phyloP scores from a whole-genome alignment of 2,113 vertebrate species.

The Halichoerus grypus region DNA sequence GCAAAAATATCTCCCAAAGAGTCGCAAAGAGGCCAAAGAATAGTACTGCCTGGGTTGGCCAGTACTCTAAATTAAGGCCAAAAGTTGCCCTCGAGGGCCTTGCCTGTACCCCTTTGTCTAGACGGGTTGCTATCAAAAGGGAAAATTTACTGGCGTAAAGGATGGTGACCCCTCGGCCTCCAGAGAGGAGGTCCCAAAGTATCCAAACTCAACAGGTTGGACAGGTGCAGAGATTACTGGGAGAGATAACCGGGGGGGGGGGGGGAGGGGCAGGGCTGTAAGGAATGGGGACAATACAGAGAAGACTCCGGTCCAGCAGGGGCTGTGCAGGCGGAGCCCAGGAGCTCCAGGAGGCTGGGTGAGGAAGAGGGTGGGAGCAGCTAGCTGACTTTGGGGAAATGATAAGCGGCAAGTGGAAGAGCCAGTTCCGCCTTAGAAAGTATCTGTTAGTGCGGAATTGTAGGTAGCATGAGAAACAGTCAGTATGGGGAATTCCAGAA shows the following conservation, averaged over 20 bases:
- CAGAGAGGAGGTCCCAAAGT: not conserved
- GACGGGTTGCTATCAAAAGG: not conserved
- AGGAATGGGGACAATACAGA: not conserved
- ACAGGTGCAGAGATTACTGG: not conserved
- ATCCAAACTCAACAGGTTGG: not conserved
- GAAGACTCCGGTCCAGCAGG: not conserved
- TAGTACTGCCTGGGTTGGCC: not conserved
- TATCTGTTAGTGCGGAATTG: not conserved
- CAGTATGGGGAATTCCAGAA: not conserved
- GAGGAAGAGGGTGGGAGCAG: not conserved
- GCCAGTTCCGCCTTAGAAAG: not conserved
- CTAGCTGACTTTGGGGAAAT: not conserved
- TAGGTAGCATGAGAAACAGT: not conserved
- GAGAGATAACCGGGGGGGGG: fast-evolving
- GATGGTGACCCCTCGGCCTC: not conserved
- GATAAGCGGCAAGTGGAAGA: not conserved
- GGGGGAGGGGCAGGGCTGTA: too few species aligned
- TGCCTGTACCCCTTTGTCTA: not conserved
- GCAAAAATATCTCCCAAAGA: not conserved
- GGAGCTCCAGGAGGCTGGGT: not conserved
- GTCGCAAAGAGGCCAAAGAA: not conserved
- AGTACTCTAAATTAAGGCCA: not conserved
- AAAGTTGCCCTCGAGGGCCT: not conserved
- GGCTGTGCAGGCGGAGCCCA: not conserved
- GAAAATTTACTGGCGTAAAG: not conserved